Evolutionary conservation across 2,888 invertebrate genomes (phyloP).

Genomic region (Pasiphila rectangulata): DNA sequence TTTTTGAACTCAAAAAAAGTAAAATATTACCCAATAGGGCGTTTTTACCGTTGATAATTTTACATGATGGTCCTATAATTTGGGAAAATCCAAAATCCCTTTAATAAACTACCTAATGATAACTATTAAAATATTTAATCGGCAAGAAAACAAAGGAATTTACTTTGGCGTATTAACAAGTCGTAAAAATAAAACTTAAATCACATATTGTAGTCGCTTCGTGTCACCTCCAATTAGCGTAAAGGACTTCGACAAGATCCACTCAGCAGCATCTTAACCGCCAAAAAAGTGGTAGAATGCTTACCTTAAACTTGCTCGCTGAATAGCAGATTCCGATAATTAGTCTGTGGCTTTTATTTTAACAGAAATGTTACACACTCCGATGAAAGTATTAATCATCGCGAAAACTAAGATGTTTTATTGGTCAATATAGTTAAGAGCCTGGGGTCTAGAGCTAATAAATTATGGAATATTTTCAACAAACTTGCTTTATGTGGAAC

Average conservation of each 20-base stretch:
- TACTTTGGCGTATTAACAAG: slow-evolving; percentile 1
- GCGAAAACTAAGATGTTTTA: too few species aligned
- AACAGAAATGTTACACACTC: background rate
- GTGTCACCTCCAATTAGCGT: slow-evolving; percentile 31
- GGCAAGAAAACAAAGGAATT: slow-evolving; percentile 1
- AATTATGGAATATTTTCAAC: slow-evolving; percentile 16
- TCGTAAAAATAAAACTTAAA: slow-evolving; percentile 15
- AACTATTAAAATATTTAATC: too few species aligned
- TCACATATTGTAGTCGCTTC: slow-evolving; percentile 26
- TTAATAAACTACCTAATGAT: too few species aligned
- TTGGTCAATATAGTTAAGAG: slow-evolving; percentile 47
- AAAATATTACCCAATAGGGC: too few species aligned
- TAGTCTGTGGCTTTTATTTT: background rate
- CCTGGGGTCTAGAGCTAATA: slow-evolving; percentile 20
- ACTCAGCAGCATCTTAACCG: slow-evolving; percentile 45
- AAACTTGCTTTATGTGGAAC: slow-evolving; percentile 25
- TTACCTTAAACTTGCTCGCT: slow-evolving; percentile 38
- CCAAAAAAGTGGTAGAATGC: slow-evolving; percentile 47
- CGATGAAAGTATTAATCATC: slow-evolving; percentile 49
- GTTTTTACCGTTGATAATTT: too few species aligned
- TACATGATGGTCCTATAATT: too few species aligned
- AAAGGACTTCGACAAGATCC: slow-evolving; percentile 6
- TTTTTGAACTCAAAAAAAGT: too few species aligned
- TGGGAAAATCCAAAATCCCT: too few species aligned
- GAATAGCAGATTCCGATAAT: slow-evolving; percentile 23